Evolutionary conservation across 1,140 invertebrate species (phyloP), one percentile per base, ranked within the genome.

Genomic region (Patella vulgata): DNA sequence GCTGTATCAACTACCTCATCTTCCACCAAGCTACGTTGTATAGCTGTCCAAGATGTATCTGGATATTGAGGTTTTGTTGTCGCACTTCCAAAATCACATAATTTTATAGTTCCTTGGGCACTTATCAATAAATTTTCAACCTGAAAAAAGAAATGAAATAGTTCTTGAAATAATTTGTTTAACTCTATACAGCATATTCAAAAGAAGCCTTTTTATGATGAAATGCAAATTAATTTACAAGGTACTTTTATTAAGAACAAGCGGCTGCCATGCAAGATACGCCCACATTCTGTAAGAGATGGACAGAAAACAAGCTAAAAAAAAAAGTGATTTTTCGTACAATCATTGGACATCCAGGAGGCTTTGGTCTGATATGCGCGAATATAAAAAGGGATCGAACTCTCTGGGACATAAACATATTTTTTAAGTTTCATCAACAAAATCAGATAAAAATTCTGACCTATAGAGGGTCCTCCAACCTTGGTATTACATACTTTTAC

Each of bases 21-120:
- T 87, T 99, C 97, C 14, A 99, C 86, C 77, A 92, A 88, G 64
- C 91, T 92, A 72, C 97, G 88, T 86, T 97, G 92, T 74, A 94
- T 91, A 48, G 93, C 93, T 75, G 91, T 92, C 97, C 97, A 99
- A 39, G 91, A 90, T 25, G 91, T 87, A 80, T 97, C 92, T 23
- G 96, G 95, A 52, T 89, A 78, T 82, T 91, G 92, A 33, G 91
- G 87, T 77, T 95, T 90, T 21, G 89, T 92, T 28, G 95, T 97
- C 1, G 95, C 91, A 75, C 96, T 98, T 1, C 98, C 98, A 89
- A 99, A 99, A 86, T 99, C 98, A 87, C 98, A 99, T 48, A 99
- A 84, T 85, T 99, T 99, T 39, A 99, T 90, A 68, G 89, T 88
- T 65, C 95, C 94, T 76, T 92, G 88, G 61, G 84, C 82, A 66